Conservation (phyloP, 2,113 vertebrate genomes). For the Megalops atlanticus region DNA sequence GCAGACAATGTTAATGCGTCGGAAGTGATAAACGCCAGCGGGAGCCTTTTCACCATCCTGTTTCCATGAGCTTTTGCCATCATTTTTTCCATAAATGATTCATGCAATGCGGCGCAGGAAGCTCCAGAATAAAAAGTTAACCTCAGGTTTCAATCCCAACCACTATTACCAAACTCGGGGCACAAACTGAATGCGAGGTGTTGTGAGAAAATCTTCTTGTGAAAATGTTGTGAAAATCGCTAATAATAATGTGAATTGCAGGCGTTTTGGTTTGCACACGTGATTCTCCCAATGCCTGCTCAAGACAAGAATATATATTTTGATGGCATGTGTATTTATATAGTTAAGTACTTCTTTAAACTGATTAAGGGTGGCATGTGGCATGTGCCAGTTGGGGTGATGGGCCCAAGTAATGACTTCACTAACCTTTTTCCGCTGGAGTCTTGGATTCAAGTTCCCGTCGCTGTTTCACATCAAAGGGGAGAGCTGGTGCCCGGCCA, state of each 20-base stretch:
- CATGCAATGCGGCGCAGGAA: no score
- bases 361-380: not conserved
- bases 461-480: conserved; percentile 14
- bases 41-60: not conserved
- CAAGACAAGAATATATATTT: no score
- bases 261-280: not conserved
- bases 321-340: not conserved
- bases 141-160: not conserved
- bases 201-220: not conserved
- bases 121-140: not conserved
- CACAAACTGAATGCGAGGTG: not conserved
- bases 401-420: not conserved
- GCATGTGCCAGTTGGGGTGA: not conserved
- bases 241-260: not conserved
- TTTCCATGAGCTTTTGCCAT: not conserved
- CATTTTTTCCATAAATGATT: not conserved
- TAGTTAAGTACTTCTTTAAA: not conserved
- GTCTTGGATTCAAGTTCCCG: conserved; percentile 8
- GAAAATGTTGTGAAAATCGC: no score
- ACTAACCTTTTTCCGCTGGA: conserved; percentile 12
- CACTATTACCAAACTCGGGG: not conserved
- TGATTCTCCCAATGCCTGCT: no score
- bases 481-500: not conserved
- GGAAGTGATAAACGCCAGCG: not conserved
- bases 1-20: not conserved